Percentiles rank a stretch among this genome's conserved stretches.
Conservation (phyloP, 2,888 invertebrate genomes). For the Drosophila colorata region DNA sequence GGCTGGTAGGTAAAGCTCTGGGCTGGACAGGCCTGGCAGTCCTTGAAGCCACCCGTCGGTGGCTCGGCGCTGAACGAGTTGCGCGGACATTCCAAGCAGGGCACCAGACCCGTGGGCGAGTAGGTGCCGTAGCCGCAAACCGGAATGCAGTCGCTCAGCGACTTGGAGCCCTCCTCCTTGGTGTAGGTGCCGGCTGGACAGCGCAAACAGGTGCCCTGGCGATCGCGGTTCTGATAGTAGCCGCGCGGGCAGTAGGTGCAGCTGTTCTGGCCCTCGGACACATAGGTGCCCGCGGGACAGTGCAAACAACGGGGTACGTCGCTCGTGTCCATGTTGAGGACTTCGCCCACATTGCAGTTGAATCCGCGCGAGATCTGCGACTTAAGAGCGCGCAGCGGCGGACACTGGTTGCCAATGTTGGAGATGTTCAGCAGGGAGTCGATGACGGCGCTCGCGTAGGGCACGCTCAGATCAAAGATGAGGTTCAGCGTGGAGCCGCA, state of each 20-base stretch:
- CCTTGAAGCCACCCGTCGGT: slow-evolving; percentile 95
- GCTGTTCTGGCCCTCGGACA: slow-evolving; percentile 94
- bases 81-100: slow-evolving; percentile 96
- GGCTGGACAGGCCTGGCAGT: slow-evolving; percentile 96
- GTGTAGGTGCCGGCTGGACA: slow-evolving; percentile 98
- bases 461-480: slow-evolving; percentile 97
- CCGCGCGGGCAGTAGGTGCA: slow-evolving; percentile 97
- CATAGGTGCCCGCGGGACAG: slow-evolving; percentile 98
- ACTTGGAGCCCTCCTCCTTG: slow-evolving; percentile 94
- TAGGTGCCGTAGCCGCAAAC: slow-evolving; percentile 98
- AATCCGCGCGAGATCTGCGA: slow-evolving; percentile 95
- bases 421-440: slow-evolving; percentile 95
- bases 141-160: slow-evolving; percentile 93
- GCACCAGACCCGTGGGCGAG: slow-evolving; percentile 96
- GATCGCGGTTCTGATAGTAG: slow-evolving; percentile 96
- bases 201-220: slow-evolving; percentile 94
- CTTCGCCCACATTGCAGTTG: slow-evolving; percentile 96
- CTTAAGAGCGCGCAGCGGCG: slow-evolving; percentile 93
- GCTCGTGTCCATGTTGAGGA: slow-evolving; percentile 96
- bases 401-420: slow-evolving; percentile 96
- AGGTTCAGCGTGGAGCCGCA: slow-evolving; percentile 97
- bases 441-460: slow-evolving; percentile 95
- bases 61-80: slow-evolving; percentile 96
- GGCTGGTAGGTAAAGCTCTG: slow-evolving; percentile 96
- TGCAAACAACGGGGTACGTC: slow-evolving; percentile 97